phyloP scores from a whole-genome alignment of 1,140 invertebrate genomes.

The Tribolium madens region DNA sequence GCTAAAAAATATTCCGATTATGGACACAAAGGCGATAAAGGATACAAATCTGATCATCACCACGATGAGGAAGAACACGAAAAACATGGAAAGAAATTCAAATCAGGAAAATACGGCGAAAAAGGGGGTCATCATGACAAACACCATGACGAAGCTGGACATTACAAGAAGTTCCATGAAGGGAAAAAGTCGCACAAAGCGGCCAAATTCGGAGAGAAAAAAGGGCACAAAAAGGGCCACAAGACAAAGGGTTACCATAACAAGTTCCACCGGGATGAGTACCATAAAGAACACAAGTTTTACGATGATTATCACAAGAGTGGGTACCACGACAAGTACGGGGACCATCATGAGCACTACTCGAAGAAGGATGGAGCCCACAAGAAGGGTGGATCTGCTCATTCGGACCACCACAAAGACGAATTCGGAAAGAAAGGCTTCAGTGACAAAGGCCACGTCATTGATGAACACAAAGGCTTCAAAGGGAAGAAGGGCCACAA shows the following conservation, averaged over 20 bases:
- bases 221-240: slow-evolving; percentile 81
- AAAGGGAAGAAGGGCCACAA: slow-evolving; percentile 74
- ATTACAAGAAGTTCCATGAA: slow-evolving; percentile 78
- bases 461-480: slow-evolving; percentile 73
- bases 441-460: slow-evolving; percentile 77
- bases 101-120: slow-evolving; percentile 77
- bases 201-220: slow-evolving; percentile 81
- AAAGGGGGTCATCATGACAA: slow-evolving; percentile 79
- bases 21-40: slow-evolving; percentile 74
- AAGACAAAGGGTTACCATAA: slow-evolving; percentile 83
- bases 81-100: slow-evolving; percentile 76
- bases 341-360: slow-evolving; percentile 77
- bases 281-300: slow-evolving; percentile 86
- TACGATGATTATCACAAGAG: slow-evolving; percentile 85
- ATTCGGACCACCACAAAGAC: slow-evolving; percentile 77
- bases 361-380: slow-evolving; percentile 77
- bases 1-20: slow-evolving; percentile 71
- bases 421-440: slow-evolving; percentile 81
- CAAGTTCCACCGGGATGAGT: slow-evolving; percentile 85
- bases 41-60: slow-evolving; percentile 74
- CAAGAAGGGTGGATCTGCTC: slow-evolving; percentile 79
- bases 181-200: slow-evolving; percentile 80
- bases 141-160: slow-evolving; percentile 76
- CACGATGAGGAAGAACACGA: slow-evolving; percentile 74
- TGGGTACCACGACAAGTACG: slow-evolving; percentile 74